Percentiles rank a stretch among this genome's conserved stretches.
Evolutionary conservation across 2,113 vertebrate genomes (phyloP).

Genomic region (Dunckerocampus dactyliophorus): DNA sequence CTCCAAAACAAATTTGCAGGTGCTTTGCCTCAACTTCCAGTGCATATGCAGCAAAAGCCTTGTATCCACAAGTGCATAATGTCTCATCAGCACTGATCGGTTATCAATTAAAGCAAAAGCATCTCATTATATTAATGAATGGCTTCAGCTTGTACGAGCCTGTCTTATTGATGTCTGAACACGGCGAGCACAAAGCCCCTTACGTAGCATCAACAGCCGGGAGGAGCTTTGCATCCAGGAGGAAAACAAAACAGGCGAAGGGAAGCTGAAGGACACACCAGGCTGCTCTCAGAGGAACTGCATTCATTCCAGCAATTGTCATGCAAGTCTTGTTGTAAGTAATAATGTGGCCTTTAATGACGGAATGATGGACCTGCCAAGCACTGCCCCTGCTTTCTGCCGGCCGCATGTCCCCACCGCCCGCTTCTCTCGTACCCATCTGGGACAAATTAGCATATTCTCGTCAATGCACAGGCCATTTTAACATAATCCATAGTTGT

Average conservation of each 20-base stretch:
- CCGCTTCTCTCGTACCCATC: constrained; percentile 87
- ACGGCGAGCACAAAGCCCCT: constrained; percentile 58
- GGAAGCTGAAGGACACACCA: constrained; percentile 67
- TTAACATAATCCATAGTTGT: constrained; percentile 99
- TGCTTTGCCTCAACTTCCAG: constrained; percentile 54
- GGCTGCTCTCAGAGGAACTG: constrained; percentile 69
- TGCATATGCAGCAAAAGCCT: constrained; percentile 55
- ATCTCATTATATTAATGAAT: constrained; percentile 71
- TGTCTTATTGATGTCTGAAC: constrained; percentile 65
- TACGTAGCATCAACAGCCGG: constrained; percentile 53
- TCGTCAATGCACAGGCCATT: constrained; percentile 93
- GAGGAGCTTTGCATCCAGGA: constrained; percentile 58
- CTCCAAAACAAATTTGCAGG: constrained; percentile 65
- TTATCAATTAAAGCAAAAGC: constrained; percentile 73
- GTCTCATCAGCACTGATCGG: constrained; percentile 69
- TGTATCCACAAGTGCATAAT: constrained; percentile 72
- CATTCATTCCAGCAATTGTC: constrained; percentile 86
- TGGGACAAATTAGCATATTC: constrained; percentile 99
- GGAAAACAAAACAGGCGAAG: constrained; percentile 44
- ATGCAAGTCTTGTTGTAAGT: constrained; percentile 97
- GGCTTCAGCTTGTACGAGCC: constrained; percentile 58
- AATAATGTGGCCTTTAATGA: constrained; percentile 99
- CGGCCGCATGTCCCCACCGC: constrained; percentile 83
- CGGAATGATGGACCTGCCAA: constrained; percentile 99
- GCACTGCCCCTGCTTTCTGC: constrained; percentile 89